Conservation (phyloP, 2,113 vertebrate genomes). For the Phyllostomus discolor region DNA sequence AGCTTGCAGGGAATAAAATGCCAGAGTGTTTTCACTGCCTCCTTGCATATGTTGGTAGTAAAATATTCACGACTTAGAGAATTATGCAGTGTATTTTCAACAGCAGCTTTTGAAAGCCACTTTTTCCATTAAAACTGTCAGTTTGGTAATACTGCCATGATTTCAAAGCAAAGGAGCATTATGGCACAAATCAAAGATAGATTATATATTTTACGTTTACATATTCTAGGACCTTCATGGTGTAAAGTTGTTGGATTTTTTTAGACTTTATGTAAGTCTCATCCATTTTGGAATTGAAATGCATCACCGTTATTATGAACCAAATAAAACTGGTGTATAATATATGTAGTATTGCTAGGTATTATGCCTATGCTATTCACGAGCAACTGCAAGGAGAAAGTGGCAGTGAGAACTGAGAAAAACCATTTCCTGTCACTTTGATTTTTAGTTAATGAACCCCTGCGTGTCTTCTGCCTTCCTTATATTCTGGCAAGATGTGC, state of each 20-base stretch:
- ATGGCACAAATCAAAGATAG: slow-evolving; percentile 67
- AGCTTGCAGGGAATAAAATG: slow-evolving; percentile 53
- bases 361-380: slow-evolving; percentile 20
- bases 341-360: slow-evolving; percentile 43
- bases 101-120: slow-evolving; percentile 73
- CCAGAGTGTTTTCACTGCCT: slow-evolving; percentile 48
- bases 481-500: not conserved
- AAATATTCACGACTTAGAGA: slow-evolving; percentile 65
- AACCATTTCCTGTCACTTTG: not conserved
- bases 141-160: slow-evolving; percentile 67
- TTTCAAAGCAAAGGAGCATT: slow-evolving; percentile 76
- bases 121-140: slow-evolving; percentile 74
- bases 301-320: slow-evolving; percentile 68
- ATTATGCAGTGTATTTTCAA: slow-evolving; percentile 71
- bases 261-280: slow-evolving; percentile 47
- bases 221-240: slow-evolving; percentile 55
- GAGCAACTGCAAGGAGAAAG: not conserved
- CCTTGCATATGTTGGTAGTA: slow-evolving; percentile 55
- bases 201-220: slow-evolving; percentile 72
- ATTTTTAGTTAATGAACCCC: slow-evolving; percentile 37
- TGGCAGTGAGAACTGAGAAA: not conserved
- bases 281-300: slow-evolving; percentile 71
- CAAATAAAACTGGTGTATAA: slow-evolving; percentile 65
- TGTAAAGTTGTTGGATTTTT: slow-evolving; percentile 48
- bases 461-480: not conserved